Evolutionary conservation across 1,140 invertebrate species (phyloP).

Genomic region (Pinna nobilis): DNA sequence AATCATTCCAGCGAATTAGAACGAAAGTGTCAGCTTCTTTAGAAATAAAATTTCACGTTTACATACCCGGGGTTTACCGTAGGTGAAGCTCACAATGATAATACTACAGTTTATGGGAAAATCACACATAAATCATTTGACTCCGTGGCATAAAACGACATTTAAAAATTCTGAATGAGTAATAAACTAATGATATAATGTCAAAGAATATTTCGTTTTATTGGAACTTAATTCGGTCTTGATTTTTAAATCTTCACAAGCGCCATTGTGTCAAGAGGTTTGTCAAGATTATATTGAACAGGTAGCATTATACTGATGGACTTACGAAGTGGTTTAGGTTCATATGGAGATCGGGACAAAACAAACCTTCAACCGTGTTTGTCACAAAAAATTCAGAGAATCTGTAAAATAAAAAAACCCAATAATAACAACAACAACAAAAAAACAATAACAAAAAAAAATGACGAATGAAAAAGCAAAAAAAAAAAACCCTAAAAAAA

Average conservation of each 20-base stretch:
- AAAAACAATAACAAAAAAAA: no score
- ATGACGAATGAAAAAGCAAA: no score
- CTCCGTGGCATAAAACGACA: conserved; percentile 11
- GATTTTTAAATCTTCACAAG: conserved; percentile 4
- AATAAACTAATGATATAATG: conserved; percentile 19
- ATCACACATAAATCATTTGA: conserved; percentile 16
- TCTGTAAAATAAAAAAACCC: not conserved
- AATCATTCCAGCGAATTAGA: conserved; percentile 5
- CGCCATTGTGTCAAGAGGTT: conserved; percentile 1
- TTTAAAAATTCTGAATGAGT: conserved; percentile 2
- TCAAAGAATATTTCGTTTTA: conserved; percentile 14
- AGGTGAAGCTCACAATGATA: conserved; percentile 8
- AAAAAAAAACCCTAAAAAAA: no score
- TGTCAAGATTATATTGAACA: not conserved
- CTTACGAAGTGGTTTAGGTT: no score
- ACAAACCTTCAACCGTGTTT: not conserved
- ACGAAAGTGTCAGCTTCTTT: conserved; percentile 16
- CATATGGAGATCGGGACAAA: no score
- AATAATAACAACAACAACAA: no score
- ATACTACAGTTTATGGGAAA: conserved; percentile 9
- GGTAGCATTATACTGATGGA: no score
- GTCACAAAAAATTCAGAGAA: not conserved
- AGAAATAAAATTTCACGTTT: conserved; percentile 19
- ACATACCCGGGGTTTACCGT: not conserved
- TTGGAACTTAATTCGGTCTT: not conserved